These are phyloP conservation scores for Latheticus oryzae DNA, from an alignment of 2,888 invertebrate genomes.

Conservation along the genomic window DNA sequence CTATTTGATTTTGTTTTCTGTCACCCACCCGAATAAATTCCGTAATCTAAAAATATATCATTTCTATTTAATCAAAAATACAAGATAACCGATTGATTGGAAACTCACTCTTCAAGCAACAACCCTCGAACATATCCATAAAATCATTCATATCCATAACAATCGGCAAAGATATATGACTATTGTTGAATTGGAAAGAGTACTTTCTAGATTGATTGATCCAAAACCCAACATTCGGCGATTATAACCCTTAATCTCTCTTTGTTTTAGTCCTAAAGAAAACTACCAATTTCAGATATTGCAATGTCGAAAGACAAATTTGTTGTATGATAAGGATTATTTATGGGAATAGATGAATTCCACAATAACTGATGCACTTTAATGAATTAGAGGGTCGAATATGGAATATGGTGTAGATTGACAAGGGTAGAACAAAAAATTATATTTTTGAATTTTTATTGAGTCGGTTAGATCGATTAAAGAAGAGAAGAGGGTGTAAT, in stretches of 20 bases:
- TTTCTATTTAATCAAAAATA: conserved; percentile 29
- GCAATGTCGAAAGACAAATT: conserved; percentile 49
- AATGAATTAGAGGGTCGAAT: conserved; percentile 43
- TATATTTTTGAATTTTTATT: no score
- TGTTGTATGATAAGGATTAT: conserved; percentile 50
- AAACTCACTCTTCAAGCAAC: no score
- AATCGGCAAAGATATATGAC: conserved; percentile 33
- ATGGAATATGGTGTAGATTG: no score
- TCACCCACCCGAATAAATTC: no score
- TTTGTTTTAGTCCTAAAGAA: conserved; percentile 44
- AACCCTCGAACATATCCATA: conserved; percentile 32
- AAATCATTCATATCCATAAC: conserved; percentile 42
- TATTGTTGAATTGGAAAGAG: conserved; percentile 36
- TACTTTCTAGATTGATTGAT: conserved; percentile 41
- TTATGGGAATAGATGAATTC: conserved; percentile 44
- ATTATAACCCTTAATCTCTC: conserved; percentile 29
- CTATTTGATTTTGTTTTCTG: no score
- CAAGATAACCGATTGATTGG: conserved; percentile 39
- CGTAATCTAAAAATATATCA: conserved; percentile 26
- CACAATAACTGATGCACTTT: conserved; percentile 46
- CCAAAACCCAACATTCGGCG: conserved; percentile 26
- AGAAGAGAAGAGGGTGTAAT: conserved; percentile 29
- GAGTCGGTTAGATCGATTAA: conserved; percentile 39
- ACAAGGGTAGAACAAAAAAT: no score
- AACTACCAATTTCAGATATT: conserved; percentile 51